phyloP scores from a whole-genome alignment of 2,113 vertebrate species.

The Leptodactylus fuscus region DNA sequence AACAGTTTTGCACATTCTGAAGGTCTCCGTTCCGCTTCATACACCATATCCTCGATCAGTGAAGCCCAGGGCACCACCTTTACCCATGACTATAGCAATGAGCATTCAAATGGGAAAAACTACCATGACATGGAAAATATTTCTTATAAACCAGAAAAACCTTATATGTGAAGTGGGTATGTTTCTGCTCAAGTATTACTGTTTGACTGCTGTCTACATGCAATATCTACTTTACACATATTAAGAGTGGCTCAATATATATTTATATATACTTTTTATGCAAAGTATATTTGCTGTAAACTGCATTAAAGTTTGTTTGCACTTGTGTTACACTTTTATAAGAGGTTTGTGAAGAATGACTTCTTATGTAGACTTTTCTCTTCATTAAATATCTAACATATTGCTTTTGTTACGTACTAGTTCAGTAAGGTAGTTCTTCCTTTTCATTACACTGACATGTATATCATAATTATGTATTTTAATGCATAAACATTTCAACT shows the following conservation, averaged over 20 bases:
- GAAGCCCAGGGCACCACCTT: conserved; percentile 86
- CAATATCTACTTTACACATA: conserved; percentile 17
- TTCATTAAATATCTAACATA: not conserved
- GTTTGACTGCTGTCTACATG: not conserved
- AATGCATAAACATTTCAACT: not conserved
- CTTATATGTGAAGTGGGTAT: conserved; percentile 76
- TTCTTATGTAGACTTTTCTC: not conserved
- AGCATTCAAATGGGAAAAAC: conserved; percentile 92
- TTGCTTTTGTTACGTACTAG: not conserved
- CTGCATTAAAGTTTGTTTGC: not conserved
- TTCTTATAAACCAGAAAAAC: conserved; percentile 79
- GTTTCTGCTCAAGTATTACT: conserved; percentile 6
- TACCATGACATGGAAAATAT: conserved; percentile 81
- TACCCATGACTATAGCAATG: conserved; percentile 83
- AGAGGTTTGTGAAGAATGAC: not conserved
- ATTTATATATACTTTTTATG: conserved; percentile 17
- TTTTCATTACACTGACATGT: not conserved
- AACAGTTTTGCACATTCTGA: conserved; percentile 88
- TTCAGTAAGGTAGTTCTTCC: not conserved
- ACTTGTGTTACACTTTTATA: conserved; percentile 16
- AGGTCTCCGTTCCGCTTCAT: conserved; percentile 88
- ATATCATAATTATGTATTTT: not conserved
- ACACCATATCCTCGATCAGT: conserved; percentile 91
- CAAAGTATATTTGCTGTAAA: conserved; percentile 12
- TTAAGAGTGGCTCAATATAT: not conserved